Conservation (phyloP, 1,140 invertebrate species). For the Philopotamus ludificatus region DNA sequence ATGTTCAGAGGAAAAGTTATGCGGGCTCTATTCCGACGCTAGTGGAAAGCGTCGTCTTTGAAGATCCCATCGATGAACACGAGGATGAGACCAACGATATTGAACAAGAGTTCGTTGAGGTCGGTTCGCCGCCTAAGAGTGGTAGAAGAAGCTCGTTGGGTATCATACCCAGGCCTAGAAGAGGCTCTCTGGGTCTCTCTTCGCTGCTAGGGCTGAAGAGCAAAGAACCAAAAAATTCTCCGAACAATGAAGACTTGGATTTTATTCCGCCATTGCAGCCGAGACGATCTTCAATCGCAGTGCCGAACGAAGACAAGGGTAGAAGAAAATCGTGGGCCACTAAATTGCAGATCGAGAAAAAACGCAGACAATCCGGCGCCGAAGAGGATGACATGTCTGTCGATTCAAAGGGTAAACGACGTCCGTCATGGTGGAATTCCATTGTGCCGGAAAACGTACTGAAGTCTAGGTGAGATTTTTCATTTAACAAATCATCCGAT, state of each 20-base stretch:
- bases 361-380: constrained; percentile 52
- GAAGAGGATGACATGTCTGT: constrained; percentile 51
- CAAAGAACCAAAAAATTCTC: constrained; percentile 21
- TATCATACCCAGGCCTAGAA: constrained; percentile 27
- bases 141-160: constrained; percentile 27
- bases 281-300: constrained; percentile 71
- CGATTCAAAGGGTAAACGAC: constrained; percentile 64
- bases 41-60: constrained; percentile 45
- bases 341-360: constrained; percentile 51
- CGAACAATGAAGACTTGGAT: constrained; percentile 54
- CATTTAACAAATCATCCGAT: no score
- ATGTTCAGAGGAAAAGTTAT: constrained; percentile 24
- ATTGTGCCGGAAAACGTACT: constrained; percentile 71
- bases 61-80: constrained; percentile 48
- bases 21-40: constrained; percentile 50
- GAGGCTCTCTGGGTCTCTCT: constrained; percentile 26
- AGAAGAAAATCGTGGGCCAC: constrained; percentile 61
- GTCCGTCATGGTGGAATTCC: constrained; percentile 83
- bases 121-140: constrained; percentile 18
- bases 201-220: constrained; percentile 28
- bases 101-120: constrained; percentile 29
- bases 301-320: constrained; percentile 53
- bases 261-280: constrained; percentile 43
- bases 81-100: constrained; percentile 29
- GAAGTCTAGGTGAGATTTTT: constrained; percentile 63